Base-by-base conservation (phyloP, 1,140 invertebrate species). In the Caenorhabditis brenneri region DNA sequence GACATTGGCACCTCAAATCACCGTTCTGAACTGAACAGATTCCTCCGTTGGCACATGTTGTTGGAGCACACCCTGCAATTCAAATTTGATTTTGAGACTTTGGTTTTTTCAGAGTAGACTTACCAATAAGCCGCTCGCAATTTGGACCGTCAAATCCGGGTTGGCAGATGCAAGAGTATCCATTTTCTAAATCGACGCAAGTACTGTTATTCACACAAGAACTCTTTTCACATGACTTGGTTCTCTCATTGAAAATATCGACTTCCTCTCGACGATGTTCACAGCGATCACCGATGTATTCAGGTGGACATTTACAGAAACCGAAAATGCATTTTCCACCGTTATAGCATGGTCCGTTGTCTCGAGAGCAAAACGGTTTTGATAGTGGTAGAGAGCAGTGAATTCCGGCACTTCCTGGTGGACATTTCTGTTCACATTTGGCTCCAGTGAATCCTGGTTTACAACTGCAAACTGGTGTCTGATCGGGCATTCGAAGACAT, bases 131-230 rank as follows among this genome's bases (percentile, higher is more conserved):
- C 12, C 39, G 39, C 12, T 84, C 82, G 24, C 84, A 85, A 27
- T 65, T 16, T 16, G 19, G 19, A 19, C 97, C 97, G 91, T 96
- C 95, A 91, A 97, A 98, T 0, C 97, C 97, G 82, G 94, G 93
- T 0, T 95, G 94, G 90, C 96, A 97, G 0, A 94, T 91, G 9
- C 96, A 97, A 0, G 94, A 93, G 90, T 97, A 97, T 0, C 94
- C 95, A 42, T 42, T 95, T 80, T 95, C 95, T 0, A 94, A 95
- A 89, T 97, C 96, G 65, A 93, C 91, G 88, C 96, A 97, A 9
- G 94, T 95, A 9, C 95, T 95, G 0, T 95, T 95, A 88, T 96
- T 96, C 65, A 95, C 93, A 88, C n/a, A n/a, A n/a, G n/a, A n/a
- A n/a, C n/a, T n/a, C n/a, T n/a, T n/a, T n/a, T 42, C 39, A 12